Percentiles rank a stretch among this genome's conserved stretches.
These are phyloP conservation scores for Acanthurus lineatus DNA, from an alignment of 2,797 vertebrate genomes.

Conservation along the genomic window DNA sequence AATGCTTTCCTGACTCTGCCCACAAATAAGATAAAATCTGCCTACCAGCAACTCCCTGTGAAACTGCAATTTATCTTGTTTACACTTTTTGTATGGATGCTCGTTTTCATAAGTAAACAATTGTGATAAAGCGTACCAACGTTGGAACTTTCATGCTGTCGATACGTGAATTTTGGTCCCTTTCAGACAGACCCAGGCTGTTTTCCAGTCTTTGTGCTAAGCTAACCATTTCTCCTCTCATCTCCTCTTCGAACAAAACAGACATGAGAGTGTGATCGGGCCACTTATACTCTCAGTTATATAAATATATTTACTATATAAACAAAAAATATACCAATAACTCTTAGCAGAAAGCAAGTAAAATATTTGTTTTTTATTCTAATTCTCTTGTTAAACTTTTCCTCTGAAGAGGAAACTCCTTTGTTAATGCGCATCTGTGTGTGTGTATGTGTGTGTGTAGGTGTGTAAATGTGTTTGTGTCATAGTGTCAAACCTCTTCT, in stretches of 20 bases:
- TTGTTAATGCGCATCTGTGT: constrained; percentile 16
- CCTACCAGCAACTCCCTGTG: background rate
- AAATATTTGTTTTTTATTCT: too few species aligned
- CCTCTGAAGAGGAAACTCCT: background rate
- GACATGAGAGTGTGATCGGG: background rate
- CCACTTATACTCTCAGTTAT: too few species aligned
- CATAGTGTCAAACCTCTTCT: constrained; percentile 53
- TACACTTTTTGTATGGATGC: background rate
- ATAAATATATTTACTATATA: too few species aligned
- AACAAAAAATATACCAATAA: too few species aligned
- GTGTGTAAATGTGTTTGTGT: constrained; percentile 14
- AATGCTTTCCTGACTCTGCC: background rate
- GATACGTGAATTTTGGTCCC: background rate
- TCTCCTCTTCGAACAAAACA: background rate
- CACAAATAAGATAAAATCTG: background rate
- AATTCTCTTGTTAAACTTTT: background rate
- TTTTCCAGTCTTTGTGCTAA: background rate
- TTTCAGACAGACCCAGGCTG: background rate
- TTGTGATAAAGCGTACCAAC: too few species aligned
- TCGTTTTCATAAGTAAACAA: too few species aligned
- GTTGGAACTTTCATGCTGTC: background rate
- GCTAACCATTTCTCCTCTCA: background rate
- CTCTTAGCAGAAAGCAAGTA: too few species aligned
- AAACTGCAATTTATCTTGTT: background rate
- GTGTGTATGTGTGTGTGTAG: constrained; percentile 25